Conservation (phyloP, 2,113 vertebrate genomes). For the Perca flavescens region DNA sequence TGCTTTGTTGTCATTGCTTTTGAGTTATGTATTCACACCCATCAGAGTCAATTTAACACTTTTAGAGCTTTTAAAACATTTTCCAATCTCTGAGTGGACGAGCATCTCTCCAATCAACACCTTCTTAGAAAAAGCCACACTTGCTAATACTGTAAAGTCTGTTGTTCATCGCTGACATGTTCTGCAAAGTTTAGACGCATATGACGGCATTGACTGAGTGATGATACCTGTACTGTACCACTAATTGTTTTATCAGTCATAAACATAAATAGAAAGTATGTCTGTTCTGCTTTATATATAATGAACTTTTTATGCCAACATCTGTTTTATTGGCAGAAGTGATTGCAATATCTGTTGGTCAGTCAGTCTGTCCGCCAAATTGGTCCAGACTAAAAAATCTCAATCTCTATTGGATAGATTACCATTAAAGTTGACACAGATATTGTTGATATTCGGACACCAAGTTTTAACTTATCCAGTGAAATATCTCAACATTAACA, state of each 20-base stretch:
- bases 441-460: no score
- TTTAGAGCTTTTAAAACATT: neutral
- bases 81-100: neutral
- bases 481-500: neutral
- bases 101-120: slow-evolving; percentile 21
- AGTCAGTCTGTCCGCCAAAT: neutral
- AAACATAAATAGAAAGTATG: neutral
- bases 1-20: no score
- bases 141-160: neutral
- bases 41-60: slow-evolving; percentile 19
- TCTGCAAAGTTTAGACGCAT: neutral
- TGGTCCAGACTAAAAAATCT: no score
- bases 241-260: neutral
- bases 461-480: neutral
- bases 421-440: neutral
- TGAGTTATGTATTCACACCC: slow-evolving; percentile 30
- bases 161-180: neutral
- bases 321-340: neutral
- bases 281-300: neutral
- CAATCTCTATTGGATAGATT: neutral
- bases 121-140: neutral
- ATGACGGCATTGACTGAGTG: neutral
- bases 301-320: neutral
- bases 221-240: neutral
- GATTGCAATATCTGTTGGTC: neutral